A percentile compares a stretch with the other conserved stretches of the same genome.
Conservation (phyloP, 2,888 invertebrate genomes). For the Campoletis raptor region DNA sequence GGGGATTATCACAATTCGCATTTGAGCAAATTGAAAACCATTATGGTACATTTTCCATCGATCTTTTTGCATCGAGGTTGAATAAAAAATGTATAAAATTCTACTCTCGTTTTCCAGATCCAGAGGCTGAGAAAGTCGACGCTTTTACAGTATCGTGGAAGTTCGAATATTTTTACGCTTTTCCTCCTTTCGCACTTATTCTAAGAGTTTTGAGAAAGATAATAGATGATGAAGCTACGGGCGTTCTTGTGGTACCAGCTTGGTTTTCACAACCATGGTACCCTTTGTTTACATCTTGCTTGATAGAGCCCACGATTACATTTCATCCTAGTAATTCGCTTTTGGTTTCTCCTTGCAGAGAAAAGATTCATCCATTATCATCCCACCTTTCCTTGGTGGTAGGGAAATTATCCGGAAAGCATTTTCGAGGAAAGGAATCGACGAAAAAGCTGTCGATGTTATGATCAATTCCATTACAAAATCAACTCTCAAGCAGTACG, state of each 20-base stretch:
- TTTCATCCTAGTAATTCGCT: constrained; percentile 60
- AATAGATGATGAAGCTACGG: constrained; percentile 61
- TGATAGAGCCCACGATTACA: constrained; percentile 39
- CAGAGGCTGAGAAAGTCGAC: constrained; percentile 63
- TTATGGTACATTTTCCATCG: constrained; percentile 64
- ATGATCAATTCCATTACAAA: constrained; percentile 50
- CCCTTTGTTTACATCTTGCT: constrained; percentile 35
- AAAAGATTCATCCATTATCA: constrained; percentile 65
- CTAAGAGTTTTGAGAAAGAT: constrained; percentile 64
- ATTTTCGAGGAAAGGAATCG: constrained; percentile 45
- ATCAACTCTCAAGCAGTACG: constrained; percentile 61
- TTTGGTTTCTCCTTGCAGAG: constrained; percentile 67
- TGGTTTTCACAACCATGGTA: constrained; percentile 67
- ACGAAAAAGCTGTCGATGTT: constrained; percentile 23
- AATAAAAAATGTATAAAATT: constrained; percentile 71
- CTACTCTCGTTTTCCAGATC: constrained; percentile 63
- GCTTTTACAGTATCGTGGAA: constrained; percentile 70
- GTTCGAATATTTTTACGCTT: constrained; percentile 69
- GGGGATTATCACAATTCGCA: constrained; percentile 60
- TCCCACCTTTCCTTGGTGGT: constrained; percentile 69
- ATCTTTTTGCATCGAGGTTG: constrained; percentile 70
- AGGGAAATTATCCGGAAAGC: constrained; percentile 68
- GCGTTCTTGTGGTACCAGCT: constrained; percentile 66
- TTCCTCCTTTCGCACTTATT: constrained; percentile 69
- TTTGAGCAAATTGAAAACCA: constrained; percentile 57